These are phyloP conservation scores for Pachypeltis micranthus DNA, from an alignment of 1,140 invertebrate genomes.

Conservation along the genomic window DNA sequence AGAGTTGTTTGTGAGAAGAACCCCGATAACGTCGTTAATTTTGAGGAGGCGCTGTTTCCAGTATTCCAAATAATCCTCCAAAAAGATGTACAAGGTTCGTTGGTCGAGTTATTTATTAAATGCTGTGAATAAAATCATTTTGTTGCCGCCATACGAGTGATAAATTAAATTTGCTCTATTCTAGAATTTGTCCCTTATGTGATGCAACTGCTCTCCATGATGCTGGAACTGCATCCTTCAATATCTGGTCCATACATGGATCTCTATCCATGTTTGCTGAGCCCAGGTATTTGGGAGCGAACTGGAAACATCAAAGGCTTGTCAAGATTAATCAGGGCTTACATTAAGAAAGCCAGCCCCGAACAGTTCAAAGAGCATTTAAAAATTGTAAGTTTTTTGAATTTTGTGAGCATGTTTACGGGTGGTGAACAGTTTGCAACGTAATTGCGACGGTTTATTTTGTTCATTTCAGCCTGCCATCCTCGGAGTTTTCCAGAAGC, in stretches of 20 bases:
- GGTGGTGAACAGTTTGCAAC: too few relatives aligned
- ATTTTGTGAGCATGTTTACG: too few relatives aligned
- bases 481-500: constrained; percentile 90
- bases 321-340: constrained; percentile 77
- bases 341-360: constrained; percentile 40
- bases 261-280: constrained; percentile 75
- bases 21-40: constrained; percentile 64
- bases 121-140: too few relatives aligned
- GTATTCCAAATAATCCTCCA: constrained; percentile 87
- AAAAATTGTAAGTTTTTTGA: constrained; percentile 12
- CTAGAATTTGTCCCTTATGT: constrained; percentile 94
- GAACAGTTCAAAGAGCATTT: constrained; percentile 27
- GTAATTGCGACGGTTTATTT: too few relatives aligned
- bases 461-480: constrained; percentile 57
- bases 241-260: constrained; percentile 76
- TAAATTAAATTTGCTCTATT: too few relatives aligned
- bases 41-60: constrained; percentile 83
- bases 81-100: constrained; percentile 87
- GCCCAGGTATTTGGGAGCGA: constrained; percentile 82
- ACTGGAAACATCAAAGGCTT: constrained; percentile 84
- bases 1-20: constrained; percentile 76
- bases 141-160: too few relatives aligned
- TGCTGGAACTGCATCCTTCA: constrained; percentile 69
- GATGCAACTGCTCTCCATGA: constrained; percentile 87
- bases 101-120: too few relatives aligned